Percentiles rank a stretch among this genome's conserved stretches.
Conservation (phyloP, 2,888 invertebrate genomes). For the Apamea crenata region DNA sequence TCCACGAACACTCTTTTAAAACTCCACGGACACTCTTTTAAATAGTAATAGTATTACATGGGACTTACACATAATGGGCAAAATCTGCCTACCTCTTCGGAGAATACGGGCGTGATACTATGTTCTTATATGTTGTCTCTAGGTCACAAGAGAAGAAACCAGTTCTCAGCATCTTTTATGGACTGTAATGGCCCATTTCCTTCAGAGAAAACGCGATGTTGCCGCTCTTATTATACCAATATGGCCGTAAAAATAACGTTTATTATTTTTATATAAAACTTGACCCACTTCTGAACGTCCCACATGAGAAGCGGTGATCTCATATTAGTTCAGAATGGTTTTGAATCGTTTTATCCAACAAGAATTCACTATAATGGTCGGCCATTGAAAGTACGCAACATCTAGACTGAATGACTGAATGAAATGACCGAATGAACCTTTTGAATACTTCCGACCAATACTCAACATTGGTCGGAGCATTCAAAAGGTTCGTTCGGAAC, state of each 20-base stretch:
- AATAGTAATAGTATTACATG: too few relatives aligned
- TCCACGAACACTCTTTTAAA: too few relatives aligned
- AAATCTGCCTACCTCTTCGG: background rate
- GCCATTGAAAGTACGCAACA: conserved; percentile 64
- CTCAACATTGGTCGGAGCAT: background rate
- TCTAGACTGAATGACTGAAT: conserved; percentile 59
- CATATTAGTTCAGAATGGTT: conserved; percentile 47
- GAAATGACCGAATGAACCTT: conserved; percentile 61
- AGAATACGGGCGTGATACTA: background rate
- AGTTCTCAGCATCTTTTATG: background rate
- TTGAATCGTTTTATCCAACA: conserved; percentile 47
- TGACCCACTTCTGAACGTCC: conserved; percentile 37
- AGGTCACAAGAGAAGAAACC: conserved; percentile 4
- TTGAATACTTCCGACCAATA: conserved; percentile 51
- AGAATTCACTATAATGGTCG: conserved; percentile 55
- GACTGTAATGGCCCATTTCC: conserved; percentile 16
- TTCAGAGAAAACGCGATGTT: conserved; percentile 15
- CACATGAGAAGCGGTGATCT: conserved; percentile 44
- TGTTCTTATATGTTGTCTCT: background rate
- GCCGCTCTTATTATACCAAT: conserved; percentile 21
- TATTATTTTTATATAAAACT: conserved; percentile 29
- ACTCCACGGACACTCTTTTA: too few relatives aligned
- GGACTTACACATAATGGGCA: background rate
- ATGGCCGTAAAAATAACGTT: conserved; percentile 25
- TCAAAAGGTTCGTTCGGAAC: conserved; percentile 4